Evolutionary conservation across 2,113 vertebrate genomes (phyloP).

Genomic region (Nannobrachium achirus): DNA sequence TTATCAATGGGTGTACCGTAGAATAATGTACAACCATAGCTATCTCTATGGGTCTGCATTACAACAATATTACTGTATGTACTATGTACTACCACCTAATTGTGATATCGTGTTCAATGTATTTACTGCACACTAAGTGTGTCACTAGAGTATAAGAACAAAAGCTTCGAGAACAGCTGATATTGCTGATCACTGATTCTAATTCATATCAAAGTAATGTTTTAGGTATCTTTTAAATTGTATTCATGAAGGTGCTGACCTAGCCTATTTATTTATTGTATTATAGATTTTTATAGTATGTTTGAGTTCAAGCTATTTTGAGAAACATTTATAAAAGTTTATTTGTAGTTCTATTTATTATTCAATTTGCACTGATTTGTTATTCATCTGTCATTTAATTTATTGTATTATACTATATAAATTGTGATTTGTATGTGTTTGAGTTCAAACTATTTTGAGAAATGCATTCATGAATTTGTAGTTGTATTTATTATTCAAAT

Average conservation of each 20-base stretch:
- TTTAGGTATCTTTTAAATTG: background rate
- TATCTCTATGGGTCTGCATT: background rate
- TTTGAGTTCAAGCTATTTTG: background rate
- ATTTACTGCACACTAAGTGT: background rate
- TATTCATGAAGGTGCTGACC: background rate
- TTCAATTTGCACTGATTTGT: background rate
- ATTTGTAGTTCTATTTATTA: conserved; percentile 20
- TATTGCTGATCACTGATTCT: background rate
- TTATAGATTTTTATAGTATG: background rate
- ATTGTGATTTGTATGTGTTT: background rate
- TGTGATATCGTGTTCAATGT: background rate
- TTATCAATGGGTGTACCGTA: background rate
- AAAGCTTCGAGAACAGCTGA: background rate
- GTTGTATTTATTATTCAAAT: too few species aligned
- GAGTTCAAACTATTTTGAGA: background rate
- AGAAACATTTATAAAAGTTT: conserved; percentile 5
- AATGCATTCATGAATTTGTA: background rate
- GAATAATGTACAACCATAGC: background rate
- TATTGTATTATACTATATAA: background rate
- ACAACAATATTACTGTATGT: conserved; percentile 14
- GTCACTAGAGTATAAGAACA: conserved; percentile 37
- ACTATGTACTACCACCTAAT: conserved; percentile 24
- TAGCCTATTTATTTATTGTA: background rate
- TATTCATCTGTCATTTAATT: conserved; percentile 20
- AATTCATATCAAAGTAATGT: background rate